Conservation (phyloP, 2,113 vertebrate genomes). For the Pontoporia blainvillei region DNA sequence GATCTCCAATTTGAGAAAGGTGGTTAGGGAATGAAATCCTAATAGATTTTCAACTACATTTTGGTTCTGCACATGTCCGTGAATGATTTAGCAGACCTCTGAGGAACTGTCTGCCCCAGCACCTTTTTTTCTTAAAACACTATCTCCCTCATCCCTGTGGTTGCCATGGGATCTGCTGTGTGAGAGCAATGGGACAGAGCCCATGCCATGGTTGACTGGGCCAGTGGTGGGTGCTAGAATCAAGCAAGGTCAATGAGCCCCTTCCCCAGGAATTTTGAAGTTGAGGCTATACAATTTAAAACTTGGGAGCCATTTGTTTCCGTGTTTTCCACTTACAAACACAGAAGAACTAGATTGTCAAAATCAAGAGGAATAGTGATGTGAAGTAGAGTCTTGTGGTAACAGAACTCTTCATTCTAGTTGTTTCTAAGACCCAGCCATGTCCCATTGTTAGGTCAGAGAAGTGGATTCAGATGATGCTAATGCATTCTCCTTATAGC, state of each 20-base stretch:
- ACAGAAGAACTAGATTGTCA: background rate
- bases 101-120: background rate
- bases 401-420: background rate
- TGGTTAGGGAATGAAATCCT: background rate
- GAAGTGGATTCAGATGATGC: background rate
- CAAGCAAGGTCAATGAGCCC: background rate
- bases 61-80: background rate
- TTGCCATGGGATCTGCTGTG: background rate
- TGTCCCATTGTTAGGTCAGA: background rate
- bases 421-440: background rate
- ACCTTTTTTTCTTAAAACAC: background rate
- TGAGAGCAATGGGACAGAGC: background rate
- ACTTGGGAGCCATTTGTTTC: background rate
- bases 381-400: background rate
- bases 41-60: background rate
- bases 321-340: background rate
- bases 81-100: background rate
- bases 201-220: background rate
- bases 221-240: background rate
- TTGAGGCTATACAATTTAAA: background rate
- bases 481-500: background rate
- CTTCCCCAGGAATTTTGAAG: background rate
- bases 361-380: background rate
- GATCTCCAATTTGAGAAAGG: background rate
- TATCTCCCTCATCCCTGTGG: background rate